Conservation (phyloP, 2,888 invertebrate species). For the Spodoptera littoralis region DNA sequence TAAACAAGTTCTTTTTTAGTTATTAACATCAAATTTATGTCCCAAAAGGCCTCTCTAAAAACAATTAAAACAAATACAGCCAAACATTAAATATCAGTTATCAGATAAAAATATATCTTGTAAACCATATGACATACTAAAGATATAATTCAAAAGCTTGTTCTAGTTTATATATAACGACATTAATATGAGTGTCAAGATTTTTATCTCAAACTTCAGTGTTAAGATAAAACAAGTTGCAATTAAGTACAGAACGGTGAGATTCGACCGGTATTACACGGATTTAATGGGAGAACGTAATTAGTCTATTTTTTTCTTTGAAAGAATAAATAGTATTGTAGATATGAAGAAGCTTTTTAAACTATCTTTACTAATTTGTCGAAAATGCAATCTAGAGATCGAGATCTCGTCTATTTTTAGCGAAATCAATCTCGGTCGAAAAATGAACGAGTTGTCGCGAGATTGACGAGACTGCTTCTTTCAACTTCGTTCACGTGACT, state of each 20-base stretch:
- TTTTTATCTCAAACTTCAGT: constrained; percentile 37
- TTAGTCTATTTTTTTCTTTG: constrained; percentile 9
- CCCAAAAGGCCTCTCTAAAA: neutral
- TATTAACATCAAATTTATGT: neutral
- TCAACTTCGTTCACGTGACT: too few relatives aligned
- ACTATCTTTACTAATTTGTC: too few relatives aligned
- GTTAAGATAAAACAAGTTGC: constrained; percentile 36
- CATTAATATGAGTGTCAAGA: constrained; percentile 47
- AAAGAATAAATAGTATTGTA: neutral
- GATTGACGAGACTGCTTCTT: too few relatives aligned
- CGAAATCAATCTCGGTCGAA: too few relatives aligned
- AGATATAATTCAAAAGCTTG: constrained; percentile 22
- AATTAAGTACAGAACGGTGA: constrained; percentile 23
- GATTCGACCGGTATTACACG: constrained; percentile 36
- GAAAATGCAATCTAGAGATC: too few relatives aligned
- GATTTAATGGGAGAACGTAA: constrained; percentile 8
- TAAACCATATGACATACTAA: constrained; percentile 6
- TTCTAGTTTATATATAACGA: constrained; percentile 35
- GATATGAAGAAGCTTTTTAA: too few relatives aligned
- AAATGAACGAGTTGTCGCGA: too few relatives aligned
- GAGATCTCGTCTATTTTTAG: too few relatives aligned
- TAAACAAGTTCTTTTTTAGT: too few relatives aligned
- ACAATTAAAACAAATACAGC: neutral
- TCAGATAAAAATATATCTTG: constrained; percentile 17
- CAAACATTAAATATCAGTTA: neutral